Percentiles rank a stretch among this genome's conserved stretches.
Evolutionary conservation across 2,888 invertebrate genomes (phyloP).

Genomic region (Erebia aethiops): DNA sequence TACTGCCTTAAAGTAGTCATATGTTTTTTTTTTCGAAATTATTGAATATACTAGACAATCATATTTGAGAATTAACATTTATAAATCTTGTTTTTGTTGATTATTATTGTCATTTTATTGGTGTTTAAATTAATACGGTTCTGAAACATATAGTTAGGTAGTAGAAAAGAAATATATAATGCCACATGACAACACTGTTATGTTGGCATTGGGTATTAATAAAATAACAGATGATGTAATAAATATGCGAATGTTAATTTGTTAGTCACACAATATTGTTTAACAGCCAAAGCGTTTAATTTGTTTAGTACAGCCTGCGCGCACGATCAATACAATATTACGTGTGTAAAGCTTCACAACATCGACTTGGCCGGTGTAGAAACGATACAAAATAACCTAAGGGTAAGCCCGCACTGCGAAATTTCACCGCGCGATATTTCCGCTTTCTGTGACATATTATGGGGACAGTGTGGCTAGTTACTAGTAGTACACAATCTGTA

Average conservation of each 20-base stretch:
- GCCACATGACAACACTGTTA: background rate
- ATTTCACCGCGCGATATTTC: too few relatives aligned
- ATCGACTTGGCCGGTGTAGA: conserved; percentile 32
- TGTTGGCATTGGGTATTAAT: background rate
- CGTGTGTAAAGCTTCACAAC: conserved; percentile 37
- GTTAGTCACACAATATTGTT: conserved; percentile 34
- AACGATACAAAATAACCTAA: conserved; percentile 15
- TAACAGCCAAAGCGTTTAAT: conserved; percentile 37
- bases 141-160: background rate
- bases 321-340: conserved; percentile 19
- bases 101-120: too few relatives aligned
- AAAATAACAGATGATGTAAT: background rate
- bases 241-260: conserved; percentile 26
- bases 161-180: background rate
- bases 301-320: conserved; percentile 34
- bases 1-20: too few relatives aligned
- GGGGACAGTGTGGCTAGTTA: too few relatives aligned
- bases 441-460: too few relatives aligned
- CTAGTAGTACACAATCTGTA: too few relatives aligned
- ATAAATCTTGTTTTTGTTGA: too few relatives aligned
- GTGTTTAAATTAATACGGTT: too few relatives aligned
- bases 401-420: too few relatives aligned
- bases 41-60: too few relatives aligned
- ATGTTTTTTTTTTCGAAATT: too few relatives aligned
- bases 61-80: too few relatives aligned